phyloP scores from a whole-genome alignment of 53 echinoderm and acorn worm genomes.

The Crossaster papposus region DNA sequence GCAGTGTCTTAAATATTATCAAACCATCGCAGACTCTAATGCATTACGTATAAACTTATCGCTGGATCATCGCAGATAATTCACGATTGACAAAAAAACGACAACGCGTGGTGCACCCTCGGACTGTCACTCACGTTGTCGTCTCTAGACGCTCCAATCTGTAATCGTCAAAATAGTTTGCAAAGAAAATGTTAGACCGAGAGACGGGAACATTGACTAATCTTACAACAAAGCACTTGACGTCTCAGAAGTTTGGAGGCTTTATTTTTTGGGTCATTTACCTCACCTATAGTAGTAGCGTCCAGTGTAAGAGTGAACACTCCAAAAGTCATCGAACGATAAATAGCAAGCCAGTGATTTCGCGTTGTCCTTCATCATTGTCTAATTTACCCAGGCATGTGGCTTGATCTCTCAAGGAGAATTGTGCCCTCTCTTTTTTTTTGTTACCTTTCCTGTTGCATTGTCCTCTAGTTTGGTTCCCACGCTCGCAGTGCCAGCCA shows the following conservation, averaged over 20 bases:
- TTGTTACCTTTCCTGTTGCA: neutral
- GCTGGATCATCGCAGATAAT: too few relatives aligned
- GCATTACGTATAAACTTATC: too few relatives aligned
- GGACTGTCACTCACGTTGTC: too few relatives aligned
- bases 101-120: too few relatives aligned
- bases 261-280: too few relatives aligned
- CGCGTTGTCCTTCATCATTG: neutral
- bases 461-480: slow-evolving; percentile 29
- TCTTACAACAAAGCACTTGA: slow-evolving; percentile 7
- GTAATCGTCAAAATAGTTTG: neutral
- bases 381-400: slow-evolving; percentile 13
- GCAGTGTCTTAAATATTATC: too few relatives aligned
- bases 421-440: neutral
- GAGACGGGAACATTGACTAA: neutral
- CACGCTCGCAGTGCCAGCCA: slow-evolving; percentile 36
- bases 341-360: neutral
- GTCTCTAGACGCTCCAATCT: too few relatives aligned
- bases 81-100: too few relatives aligned
- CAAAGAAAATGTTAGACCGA: neutral
- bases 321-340: neutral
- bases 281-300: neutral
- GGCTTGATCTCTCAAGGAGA: neutral
- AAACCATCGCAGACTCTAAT: too few relatives aligned
- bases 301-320: neutral
- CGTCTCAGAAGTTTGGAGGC: neutral